These are phyloP conservation scores for Tinea trinotella DNA, from an alignment of 2,888 invertebrate genomes.

Conservation along the genomic window DNA sequence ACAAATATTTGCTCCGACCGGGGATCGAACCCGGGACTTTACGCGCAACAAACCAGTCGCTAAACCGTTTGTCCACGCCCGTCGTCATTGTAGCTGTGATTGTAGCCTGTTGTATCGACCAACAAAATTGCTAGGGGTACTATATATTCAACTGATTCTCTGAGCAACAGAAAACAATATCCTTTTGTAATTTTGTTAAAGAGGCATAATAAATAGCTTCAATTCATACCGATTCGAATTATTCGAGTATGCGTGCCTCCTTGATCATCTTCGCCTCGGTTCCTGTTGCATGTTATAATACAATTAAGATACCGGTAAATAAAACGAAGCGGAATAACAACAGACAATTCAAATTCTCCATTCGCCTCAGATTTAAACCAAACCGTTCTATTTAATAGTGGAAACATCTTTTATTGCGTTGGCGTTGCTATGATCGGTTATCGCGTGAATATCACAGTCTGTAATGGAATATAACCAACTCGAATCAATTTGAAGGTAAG, in stretches of 20 bases:
- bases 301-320: constrained; percentile 57
- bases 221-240: not conserved
- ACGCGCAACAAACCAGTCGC: too few species aligned
- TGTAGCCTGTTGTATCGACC: too few species aligned
- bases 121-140: too few species aligned
- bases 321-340: constrained; percentile 57
- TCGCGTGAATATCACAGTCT: not conserved
- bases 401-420: constrained; percentile 33
- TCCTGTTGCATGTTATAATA: constrained; percentile 56
- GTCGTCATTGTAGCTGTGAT: too few species aligned
- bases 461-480: constrained; percentile 30
- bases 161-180: not conserved
- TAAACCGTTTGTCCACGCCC: too few species aligned
- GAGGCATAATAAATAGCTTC: not conserved
- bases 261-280: not conserved
- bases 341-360: constrained; percentile 63
- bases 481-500: constrained; percentile 53
- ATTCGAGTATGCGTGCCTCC: not conserved
- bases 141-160: too few species aligned
- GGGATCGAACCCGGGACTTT: too few species aligned
- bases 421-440: constrained; percentile 21
- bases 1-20: too few species aligned
- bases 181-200: not conserved
- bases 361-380: constrained; percentile 69
- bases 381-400: constrained; percentile 68